phyloP scores from a whole-genome alignment of 2,113 vertebrate genomes.

The Tachuris rubrigastra region DNA sequence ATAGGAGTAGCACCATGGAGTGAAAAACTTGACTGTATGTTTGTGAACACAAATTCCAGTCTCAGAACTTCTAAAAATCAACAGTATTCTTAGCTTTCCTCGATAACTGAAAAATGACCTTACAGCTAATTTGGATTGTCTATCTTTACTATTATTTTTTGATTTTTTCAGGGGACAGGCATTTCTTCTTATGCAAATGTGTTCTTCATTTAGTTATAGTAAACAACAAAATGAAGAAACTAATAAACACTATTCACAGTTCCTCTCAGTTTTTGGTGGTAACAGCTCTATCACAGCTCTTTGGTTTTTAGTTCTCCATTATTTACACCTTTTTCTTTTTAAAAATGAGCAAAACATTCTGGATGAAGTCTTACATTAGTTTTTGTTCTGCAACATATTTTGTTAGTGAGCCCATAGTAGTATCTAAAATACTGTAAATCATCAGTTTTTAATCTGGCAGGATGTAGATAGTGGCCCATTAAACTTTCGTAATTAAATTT shows the following conservation, averaged over 20 bases:
- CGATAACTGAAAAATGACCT: not conserved
- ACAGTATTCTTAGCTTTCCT: not conserved
- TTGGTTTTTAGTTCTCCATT: not conserved
- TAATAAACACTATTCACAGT: not conserved
- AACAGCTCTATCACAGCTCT: not conserved
- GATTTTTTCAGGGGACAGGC: not conserved
- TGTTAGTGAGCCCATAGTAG: conserved; percentile 62
- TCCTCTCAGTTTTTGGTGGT: not conserved
- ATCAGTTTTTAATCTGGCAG: conserved; percentile 88
- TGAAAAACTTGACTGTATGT: not conserved
- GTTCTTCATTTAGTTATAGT: not conserved
- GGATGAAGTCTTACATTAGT: conserved; percentile 49
- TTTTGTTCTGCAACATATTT: conserved; percentile 73
- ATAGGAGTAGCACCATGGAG: not conserved
- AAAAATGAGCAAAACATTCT: conserved; percentile 31
- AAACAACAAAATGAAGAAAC: not conserved
- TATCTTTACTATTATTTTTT: not conserved
- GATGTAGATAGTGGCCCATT: conserved; percentile 90
- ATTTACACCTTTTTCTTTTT: not conserved
- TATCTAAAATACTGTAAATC: conserved; percentile 87
- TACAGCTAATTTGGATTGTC: not conserved
- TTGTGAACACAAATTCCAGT: not conserved
- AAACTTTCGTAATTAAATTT: conserved; percentile 97
- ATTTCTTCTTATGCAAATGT: not conserved
- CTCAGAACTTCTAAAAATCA: not conserved